Evolutionary conservation across 2,113 vertebrate species (phyloP).

Genomic region (Elephantulus edwardii): DNA sequence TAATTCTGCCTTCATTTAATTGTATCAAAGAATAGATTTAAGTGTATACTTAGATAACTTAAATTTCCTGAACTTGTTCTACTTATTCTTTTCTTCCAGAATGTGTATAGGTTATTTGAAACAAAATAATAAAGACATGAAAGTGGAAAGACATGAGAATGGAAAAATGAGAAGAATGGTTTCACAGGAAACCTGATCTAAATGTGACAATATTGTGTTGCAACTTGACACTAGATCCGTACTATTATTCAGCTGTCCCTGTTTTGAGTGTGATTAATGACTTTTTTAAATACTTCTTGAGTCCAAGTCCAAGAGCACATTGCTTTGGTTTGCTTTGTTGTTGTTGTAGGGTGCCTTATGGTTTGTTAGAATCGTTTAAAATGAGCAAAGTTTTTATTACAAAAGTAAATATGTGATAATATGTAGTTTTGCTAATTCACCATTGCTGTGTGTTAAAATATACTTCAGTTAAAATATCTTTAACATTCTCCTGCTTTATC

Average conservation of each 20-base stretch:
- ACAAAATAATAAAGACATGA: constrained; percentile 19
- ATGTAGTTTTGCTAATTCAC: constrained; percentile 28
- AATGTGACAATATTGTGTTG: background rate
- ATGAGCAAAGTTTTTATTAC: background rate
- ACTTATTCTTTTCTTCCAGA: background rate
- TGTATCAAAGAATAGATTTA: constrained; percentile 65
- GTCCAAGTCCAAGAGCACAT: background rate
- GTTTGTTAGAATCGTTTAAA: background rate
- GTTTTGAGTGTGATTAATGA: background rate
- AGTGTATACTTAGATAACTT: constrained; percentile 54
- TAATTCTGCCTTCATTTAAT: constrained; percentile 68
- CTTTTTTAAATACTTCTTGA: constrained; percentile 30
- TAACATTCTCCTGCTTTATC: background rate
- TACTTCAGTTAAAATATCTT: background rate
- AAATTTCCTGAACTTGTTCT: constrained; percentile 47
- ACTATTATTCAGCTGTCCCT: background rate
- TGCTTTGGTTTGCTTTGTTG: no score
- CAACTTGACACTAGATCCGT: background rate
- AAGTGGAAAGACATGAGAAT: background rate
- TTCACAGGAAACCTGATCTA: constrained; percentile 14
- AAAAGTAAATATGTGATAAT: constrained; percentile 16
- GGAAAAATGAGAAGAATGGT: no score
- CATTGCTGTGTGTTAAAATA: constrained; percentile 5
- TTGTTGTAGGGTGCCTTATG: no score
- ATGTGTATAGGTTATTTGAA: constrained; percentile 44